Percentiles rank a stretch among this genome's conserved stretches.
Conservation (phyloP, 2,113 vertebrate species). For the Trichomycterus rosablanca region DNA sequence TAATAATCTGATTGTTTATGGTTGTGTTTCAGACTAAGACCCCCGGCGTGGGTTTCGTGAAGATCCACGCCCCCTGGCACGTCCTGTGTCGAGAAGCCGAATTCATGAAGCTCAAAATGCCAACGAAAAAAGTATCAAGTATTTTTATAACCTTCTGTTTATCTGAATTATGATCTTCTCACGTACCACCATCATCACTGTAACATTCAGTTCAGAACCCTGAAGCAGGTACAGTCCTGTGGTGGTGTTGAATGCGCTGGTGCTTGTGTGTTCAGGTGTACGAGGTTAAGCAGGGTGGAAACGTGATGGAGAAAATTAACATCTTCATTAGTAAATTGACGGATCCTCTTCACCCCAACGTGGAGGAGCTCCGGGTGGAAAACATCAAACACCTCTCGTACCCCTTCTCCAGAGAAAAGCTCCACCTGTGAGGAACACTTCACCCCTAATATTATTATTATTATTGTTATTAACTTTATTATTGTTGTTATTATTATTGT, state of each 20-base stretch:
- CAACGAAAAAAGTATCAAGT: slow-evolving; percentile 78
- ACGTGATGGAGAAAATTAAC: slow-evolving; percentile 83
- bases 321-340: slow-evolving; percentile 81
- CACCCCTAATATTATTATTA: no score
- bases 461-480: no score
- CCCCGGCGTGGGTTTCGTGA: slow-evolving; percentile 79
- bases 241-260: background rate
- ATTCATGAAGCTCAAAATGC: slow-evolving; percentile 88
- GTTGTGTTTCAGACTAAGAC: slow-evolving; percentile 71
- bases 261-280: slow-evolving; percentile 71
- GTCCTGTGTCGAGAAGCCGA: slow-evolving; percentile 84
- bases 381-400: slow-evolving; percentile 87
- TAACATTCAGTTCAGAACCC: no score
- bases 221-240: no score
- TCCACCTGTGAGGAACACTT: slow-evolving; percentile 83
- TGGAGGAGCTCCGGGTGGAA: slow-evolving; percentile 77
- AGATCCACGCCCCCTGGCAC: slow-evolving; percentile 82
- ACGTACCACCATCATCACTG: no score
- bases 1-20: background rate
- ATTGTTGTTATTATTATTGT: no score
- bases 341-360: slow-evolving; percentile 86
- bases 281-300: slow-evolving; percentile 78
- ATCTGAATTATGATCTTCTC: no score
- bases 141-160: background rate
- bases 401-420: slow-evolving; percentile 92